Conservation (phyloP, 2,113 vertebrate species). For the Formicarius rufipectus region DNA sequence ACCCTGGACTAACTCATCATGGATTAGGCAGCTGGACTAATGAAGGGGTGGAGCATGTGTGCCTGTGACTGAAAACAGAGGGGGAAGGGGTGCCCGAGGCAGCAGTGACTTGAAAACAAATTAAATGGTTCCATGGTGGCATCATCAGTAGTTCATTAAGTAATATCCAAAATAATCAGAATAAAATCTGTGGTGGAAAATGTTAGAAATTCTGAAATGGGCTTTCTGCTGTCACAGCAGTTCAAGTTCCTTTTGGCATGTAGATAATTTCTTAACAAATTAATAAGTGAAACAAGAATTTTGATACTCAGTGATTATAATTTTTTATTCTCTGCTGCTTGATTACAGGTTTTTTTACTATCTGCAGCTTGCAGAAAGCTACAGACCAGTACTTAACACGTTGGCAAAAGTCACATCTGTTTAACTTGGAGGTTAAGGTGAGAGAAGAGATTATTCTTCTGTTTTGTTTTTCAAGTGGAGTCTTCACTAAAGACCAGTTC, state of each 20-base stretch:
- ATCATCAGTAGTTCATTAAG: neutral
- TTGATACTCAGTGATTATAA: neutral
- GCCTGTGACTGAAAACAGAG: neutral
- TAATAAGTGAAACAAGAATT: neutral
- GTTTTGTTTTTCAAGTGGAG: too few relatives aligned
- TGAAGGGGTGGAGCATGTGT: fast-evolving
- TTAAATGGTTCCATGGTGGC: neutral
- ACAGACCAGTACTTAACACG: neutral
- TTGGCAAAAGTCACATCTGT: neutral
- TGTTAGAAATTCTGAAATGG: neutral
- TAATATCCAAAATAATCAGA: neutral
- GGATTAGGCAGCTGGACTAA: neutral
- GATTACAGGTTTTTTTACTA: neutral
- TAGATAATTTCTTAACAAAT: neutral
- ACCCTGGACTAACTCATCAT: neutral
- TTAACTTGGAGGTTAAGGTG: neutral
- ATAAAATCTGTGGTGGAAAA: neutral
- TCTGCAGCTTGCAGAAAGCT: neutral
- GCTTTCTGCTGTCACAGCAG: neutral
- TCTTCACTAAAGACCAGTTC: neutral
- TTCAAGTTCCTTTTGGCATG: neutral
- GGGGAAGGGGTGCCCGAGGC: neutral
- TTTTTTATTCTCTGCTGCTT: neutral
- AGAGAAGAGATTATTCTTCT: neutral
- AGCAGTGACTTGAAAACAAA: neutral